These are phyloP conservation scores for Todus mexicanus DNA, from an alignment of 2,797 vertebrate genomes.

Conservation along the genomic window DNA sequence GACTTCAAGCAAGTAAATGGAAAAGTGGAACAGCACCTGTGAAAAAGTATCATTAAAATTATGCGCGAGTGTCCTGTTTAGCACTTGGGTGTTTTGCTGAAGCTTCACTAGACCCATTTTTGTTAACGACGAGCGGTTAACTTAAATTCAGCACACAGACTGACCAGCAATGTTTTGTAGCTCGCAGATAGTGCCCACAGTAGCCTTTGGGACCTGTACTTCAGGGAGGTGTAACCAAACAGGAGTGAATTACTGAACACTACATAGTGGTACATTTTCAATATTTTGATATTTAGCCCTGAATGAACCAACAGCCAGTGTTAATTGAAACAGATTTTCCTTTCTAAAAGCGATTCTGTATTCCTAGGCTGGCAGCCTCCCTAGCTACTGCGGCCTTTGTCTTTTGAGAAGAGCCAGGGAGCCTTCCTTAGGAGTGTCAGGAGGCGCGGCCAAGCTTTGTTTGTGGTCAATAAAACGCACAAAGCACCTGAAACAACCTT, in stretches of 20 bases:
- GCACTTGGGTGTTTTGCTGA: neutral
- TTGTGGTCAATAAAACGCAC: neutral
- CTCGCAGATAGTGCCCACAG: neutral
- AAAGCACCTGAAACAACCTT: neutral
- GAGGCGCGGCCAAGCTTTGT: neutral
- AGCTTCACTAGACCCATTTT: neutral
- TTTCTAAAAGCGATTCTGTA: neutral
- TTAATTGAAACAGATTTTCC: neutral
- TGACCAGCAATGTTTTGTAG: neutral
- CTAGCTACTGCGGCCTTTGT: no score
- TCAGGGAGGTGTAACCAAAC: neutral
- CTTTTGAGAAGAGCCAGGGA: no score
- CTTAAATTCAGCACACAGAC: neutral
- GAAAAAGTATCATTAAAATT: neutral
- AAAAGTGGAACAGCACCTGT: neutral
- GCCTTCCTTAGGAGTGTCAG: neutral
- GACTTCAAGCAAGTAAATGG: neutral
- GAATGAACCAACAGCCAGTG: neutral
- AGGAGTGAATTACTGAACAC: neutral
- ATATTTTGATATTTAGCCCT: neutral
- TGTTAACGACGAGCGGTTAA: neutral
- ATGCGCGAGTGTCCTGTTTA: neutral
- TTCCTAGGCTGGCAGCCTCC: neutral
- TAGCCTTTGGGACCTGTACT: neutral
- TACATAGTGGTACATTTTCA: neutral